Conservation (phyloP, 2,113 vertebrate genomes). For the Bubo scandiacus region DNA sequence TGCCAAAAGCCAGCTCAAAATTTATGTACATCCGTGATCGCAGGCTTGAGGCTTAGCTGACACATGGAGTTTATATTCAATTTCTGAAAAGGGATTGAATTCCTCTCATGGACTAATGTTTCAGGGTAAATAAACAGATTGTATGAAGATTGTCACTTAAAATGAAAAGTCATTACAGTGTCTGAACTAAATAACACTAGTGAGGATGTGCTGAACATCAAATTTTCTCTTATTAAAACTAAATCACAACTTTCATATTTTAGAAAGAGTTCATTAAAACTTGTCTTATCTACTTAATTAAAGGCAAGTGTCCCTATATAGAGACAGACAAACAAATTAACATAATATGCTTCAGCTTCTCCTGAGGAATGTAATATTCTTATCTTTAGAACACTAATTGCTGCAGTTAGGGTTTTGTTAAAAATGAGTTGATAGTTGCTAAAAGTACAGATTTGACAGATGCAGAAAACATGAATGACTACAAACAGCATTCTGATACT, state of each 20-base stretch:
- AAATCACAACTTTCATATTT: neutral
- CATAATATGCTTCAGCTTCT: conserved; percentile 1
- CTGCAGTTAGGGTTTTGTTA: conserved; percentile 34
- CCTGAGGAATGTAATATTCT: neutral
- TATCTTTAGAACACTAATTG: conserved; percentile 42
- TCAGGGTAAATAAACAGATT: neutral
- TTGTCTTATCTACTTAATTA: conserved; percentile 39
- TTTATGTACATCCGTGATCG: rapidly evolving
- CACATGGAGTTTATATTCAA: neutral
- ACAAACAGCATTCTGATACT: neutral
- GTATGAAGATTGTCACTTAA: neutral
- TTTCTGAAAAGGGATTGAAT: neutral
- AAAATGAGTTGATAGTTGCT: conserved; percentile 1
- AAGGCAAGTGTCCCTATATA: neutral
- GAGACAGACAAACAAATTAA: conserved; percentile 27
- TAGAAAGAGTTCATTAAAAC: conserved; percentile 11
- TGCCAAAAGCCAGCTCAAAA: neutral
- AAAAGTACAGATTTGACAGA: neutral
- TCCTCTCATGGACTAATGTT: neutral
- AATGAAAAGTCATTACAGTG: neutral
- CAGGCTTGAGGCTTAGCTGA: neutral
- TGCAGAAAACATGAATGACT: neutral
- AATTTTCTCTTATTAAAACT: neutral
- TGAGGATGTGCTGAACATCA: neutral
- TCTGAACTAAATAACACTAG: neutral